Percentiles rank a stretch among this genome's conserved stretches.
Evolutionary conservation across 2,888 invertebrate genomes (phyloP).

Genomic region (Thysanoteuthis rhombus): DNA sequence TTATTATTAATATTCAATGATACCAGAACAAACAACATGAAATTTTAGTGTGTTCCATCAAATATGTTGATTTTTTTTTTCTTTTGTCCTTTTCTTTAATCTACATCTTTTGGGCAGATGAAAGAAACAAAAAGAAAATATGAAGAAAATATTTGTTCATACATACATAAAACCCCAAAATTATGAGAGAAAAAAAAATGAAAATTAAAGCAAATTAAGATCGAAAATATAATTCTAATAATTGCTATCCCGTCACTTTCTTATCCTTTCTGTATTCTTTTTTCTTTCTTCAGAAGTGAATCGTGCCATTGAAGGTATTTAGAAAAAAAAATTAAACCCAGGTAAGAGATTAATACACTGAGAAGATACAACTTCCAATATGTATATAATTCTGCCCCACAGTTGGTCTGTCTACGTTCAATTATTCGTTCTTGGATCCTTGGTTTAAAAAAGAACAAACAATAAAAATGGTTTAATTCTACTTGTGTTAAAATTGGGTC

Average conservation of each 20-base stretch:
- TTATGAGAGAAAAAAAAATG: neutral
- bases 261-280: too few species aligned
- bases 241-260: too few species aligned
- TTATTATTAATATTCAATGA: neutral
- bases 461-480: neutral
- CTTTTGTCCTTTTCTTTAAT: neutral
- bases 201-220: neutral
- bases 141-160: neutral
- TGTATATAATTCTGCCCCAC: too few species aligned
- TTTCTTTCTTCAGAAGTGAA: too few species aligned
- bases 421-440: too few species aligned
- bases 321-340: too few species aligned
- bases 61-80: neutral
- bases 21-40: slow-evolving; percentile 12
- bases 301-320: too few species aligned
- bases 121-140: neutral
- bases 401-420: too few species aligned
- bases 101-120: neutral
- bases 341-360: too few species aligned
- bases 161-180: neutral
- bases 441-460: too few species aligned
- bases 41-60: neutral
- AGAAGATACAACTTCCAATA: too few species aligned
- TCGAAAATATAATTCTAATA: too few species aligned
- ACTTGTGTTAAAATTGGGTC: neutral